A percentile compares a stretch with the other conserved stretches of the same genome.
phyloP scores from a whole-genome alignment of 1,140 invertebrate genomes.

The Ceratosolen fusciceps region DNA sequence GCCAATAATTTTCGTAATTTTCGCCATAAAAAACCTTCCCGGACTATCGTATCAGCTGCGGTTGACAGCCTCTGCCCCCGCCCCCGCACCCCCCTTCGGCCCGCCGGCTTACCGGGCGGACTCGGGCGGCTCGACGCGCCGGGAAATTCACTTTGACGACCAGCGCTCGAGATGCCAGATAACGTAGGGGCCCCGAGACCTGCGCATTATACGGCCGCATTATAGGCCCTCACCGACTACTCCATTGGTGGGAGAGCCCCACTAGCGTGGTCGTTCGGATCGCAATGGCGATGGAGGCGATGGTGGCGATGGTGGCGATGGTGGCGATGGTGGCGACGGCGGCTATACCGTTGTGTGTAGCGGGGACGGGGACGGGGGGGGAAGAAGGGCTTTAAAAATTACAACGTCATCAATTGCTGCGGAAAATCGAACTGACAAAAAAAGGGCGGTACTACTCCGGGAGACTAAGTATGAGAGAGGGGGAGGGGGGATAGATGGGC shows the following conservation, averaged over 20 bases:
- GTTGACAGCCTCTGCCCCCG: not conserved
- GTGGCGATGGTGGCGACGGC: not conserved
- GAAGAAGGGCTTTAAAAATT: conserved; percentile 29
- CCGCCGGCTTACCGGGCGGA: too few species aligned
- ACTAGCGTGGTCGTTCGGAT: too few species aligned
- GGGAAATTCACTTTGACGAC: conserved; percentile 19
- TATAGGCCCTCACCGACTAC: not conserved
- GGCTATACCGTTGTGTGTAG: not conserved
- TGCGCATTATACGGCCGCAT: not conserved
- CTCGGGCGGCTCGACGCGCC: conserved; percentile 40
- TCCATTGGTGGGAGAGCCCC: too few species aligned
- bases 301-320: not conserved
- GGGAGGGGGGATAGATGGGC: not conserved
- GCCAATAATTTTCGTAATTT: conserved; percentile 2
- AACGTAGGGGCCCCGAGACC: not conserved
- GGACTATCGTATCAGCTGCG: not conserved
- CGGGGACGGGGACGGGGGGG: not conserved
- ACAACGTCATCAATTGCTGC: conserved; percentile 46
- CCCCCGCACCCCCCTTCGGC: not conserved
- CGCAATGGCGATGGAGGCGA: not conserved
- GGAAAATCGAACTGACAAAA: conserved; percentile 29
- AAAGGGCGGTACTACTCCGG: not conserved
- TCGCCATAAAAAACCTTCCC: conserved; percentile 36
- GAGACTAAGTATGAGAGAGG: not conserved
- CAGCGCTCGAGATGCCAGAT: not conserved